phyloP scores from a whole-genome alignment of 2,888 invertebrate genomes.

The Frankliniella intonsa region DNA sequence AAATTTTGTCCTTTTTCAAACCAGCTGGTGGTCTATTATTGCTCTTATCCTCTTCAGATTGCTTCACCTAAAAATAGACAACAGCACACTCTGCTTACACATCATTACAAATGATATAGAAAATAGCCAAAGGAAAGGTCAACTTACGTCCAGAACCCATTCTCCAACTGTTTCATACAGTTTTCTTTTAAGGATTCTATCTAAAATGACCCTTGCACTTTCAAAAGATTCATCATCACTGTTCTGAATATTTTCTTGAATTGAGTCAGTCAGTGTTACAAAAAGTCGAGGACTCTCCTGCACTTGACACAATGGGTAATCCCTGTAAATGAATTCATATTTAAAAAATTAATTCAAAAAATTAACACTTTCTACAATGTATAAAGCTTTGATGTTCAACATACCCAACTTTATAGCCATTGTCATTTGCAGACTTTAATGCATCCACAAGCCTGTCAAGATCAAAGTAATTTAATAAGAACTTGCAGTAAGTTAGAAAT shows the following conservation, averaged over 20 bases:
- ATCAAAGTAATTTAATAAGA: slow-evolving; percentile 31
- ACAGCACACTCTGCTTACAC: neutral
- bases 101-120: neutral
- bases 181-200: neutral
- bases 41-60: neutral
- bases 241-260: neutral
- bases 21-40: neutral
- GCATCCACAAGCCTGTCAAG: slow-evolving; percentile 40
- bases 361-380: neutral
- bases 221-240: neutral
- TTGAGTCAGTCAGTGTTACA: neutral
- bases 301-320: neutral
- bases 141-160: neutral
- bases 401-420: slow-evolving; percentile 32
- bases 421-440: slow-evolving; percentile 38
- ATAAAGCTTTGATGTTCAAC: slow-evolving; percentile 31
- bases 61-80: neutral
- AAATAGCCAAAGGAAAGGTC: neutral
- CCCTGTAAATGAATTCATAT: neutral
- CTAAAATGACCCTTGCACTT: neutral
- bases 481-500: neutral
- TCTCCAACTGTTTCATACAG: neutral
- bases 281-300: neutral
- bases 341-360: neutral
- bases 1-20: neutral